phyloP scores from a whole-genome alignment of 2,797 vertebrate species.

The Mus minutoides region DNA sequence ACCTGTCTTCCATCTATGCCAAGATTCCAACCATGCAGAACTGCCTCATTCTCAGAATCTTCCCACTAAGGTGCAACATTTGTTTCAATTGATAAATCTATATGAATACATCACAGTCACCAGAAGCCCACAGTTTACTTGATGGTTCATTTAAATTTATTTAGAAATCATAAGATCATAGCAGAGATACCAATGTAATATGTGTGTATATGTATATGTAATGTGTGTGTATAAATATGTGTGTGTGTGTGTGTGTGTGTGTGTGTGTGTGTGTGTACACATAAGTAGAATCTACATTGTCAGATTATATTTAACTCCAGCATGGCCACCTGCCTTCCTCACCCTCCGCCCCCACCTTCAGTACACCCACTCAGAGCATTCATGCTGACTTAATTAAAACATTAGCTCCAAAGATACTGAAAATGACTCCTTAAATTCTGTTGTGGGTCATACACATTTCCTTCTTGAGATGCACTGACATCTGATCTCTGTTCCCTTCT shows the following conservation, averaged over 20 bases:
- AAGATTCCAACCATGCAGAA: neutral
- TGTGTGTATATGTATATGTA: no score
- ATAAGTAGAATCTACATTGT: neutral
- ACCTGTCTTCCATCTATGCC: neutral
- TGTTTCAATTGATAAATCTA: neutral
- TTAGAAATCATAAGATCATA: neutral
- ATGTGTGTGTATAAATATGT: no score
- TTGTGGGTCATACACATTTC: constrained; percentile 42
- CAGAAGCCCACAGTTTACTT: neutral
- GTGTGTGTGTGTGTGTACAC: neutral
- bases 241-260: no score
- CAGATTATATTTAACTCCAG: constrained; percentile 32
- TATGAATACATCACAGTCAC: neutral
- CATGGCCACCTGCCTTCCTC: constrained; percentile 44
- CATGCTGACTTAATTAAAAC: constrained; percentile 72
- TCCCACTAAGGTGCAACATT: neutral
- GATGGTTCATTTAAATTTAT: neutral
- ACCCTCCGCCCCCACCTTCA: neutral
- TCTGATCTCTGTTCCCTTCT: constrained; percentile 55
- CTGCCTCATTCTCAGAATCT: neutral
- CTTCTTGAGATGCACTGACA: constrained; percentile 44
- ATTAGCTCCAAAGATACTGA: constrained; percentile 47
- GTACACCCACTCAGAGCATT: neutral
- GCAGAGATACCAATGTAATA: neutral
- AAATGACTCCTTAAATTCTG: constrained; percentile 43